Evolutionary conservation across 2,113 vertebrate genomes (phyloP).

Genomic region (Scomber colias): DNA sequence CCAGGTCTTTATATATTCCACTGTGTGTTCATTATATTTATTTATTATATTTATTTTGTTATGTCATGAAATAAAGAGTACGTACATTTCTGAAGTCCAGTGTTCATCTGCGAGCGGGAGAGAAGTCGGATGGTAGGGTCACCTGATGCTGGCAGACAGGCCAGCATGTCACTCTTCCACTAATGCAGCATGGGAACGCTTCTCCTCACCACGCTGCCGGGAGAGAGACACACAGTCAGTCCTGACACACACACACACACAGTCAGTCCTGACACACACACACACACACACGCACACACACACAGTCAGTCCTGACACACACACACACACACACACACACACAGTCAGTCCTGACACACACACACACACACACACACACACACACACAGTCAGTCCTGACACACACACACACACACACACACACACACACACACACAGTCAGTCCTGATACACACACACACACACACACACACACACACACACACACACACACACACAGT

Average conservation of each 20-base stretch:
- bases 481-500: no score
- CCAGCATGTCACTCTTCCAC: conserved; percentile 95
- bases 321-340: conserved; percentile 50
- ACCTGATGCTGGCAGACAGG: conserved; percentile 95
- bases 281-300: no score
- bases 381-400: conserved; percentile 38
- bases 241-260: neutral
- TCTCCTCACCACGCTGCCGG: conserved; percentile 89
- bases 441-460: no score
- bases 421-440: conserved; percentile 59
- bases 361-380: no score
- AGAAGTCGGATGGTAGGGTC: conserved; percentile 93
- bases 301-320: neutral
- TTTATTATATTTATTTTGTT: no score
- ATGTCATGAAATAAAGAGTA: conserved; percentile 19
- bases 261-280: no score
- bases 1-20: no score
- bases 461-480: no score
- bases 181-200: conserved; percentile 90
- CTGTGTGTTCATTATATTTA: no score
- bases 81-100: conserved; percentile 99
- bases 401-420: no score
- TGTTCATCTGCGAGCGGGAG: conserved; percentile 98
- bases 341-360: neutral
- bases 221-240: conserved; percentile 63